Percentiles rank a stretch among this genome's conserved stretches.
These are phyloP conservation scores for Ophthalmolycus amberensis DNA, from an alignment of 2,113 vertebrate species.

Conservation along the genomic window DNA sequence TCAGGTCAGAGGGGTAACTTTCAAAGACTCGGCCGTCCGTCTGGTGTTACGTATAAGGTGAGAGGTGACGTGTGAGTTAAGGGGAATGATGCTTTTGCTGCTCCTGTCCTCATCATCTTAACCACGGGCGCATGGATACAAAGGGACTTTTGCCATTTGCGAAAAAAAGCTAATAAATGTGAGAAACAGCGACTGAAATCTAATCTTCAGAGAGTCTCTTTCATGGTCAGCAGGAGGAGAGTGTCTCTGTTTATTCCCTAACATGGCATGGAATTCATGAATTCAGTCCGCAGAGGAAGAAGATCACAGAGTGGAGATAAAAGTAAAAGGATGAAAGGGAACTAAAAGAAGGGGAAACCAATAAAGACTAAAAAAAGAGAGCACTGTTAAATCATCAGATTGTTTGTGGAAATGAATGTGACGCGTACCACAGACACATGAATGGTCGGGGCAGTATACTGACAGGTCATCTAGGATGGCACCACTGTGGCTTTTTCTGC, in stretches of 20 bases:
- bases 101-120: background rate
- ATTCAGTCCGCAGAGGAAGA: background rate
- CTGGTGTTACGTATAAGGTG: conserved; percentile 14
- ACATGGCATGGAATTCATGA: conserved; percentile 50
- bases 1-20: conserved; percentile 33
- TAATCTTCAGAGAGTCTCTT: conserved; percentile 7
- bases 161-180: conserved; percentile 1
- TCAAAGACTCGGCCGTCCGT: conserved; percentile 13
- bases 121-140: background rate
- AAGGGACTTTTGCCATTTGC: background rate
- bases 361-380: conserved; percentile 18
- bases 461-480: no score
- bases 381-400: background rate
- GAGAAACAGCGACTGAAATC: background rate
- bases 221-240: background rate
- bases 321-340: conserved; percentile 29
- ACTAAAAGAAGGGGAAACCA: background rate
- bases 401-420: no score
- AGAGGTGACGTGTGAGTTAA: conserved; percentile 21
- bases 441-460: no score
- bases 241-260: conserved; percentile 37
- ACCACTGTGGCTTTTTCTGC: no score
- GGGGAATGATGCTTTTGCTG: conserved; percentile 3
- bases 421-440: no score
- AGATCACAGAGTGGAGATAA: conserved; percentile 40